A percentile compares a stretch with the other conserved stretches of the same genome.
phyloP scores from a whole-genome alignment of 2,888 invertebrate genomes.

The Tanypteryx hageni region DNA sequence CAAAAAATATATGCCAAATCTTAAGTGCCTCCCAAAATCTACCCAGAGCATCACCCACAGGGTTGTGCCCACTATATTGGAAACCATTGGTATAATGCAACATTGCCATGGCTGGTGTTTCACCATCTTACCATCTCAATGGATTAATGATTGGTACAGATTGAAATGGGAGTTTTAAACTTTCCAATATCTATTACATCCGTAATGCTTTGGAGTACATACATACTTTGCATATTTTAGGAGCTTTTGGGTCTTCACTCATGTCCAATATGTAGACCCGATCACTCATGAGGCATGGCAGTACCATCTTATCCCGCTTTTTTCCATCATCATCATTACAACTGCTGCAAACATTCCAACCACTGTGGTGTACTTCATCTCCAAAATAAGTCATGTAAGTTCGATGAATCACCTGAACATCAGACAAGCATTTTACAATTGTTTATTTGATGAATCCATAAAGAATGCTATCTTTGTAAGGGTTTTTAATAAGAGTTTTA shows the following conservation, averaged over 20 bases:
- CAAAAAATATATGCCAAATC: too few species aligned
- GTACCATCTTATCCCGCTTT: conserved; percentile 86
- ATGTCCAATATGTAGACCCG: conserved; percentile 91
- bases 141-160: not conserved
- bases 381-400: conserved; percentile 85
- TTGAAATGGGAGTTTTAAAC: not conserved
- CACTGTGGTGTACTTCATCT: conserved; percentile 96
- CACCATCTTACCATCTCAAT: not conserved
- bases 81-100: not conserved
- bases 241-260: conserved; percentile 83
- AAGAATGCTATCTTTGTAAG: too few species aligned
- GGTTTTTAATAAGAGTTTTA: too few species aligned
- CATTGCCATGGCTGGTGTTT: not conserved
- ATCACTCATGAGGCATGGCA: conserved; percentile 89
- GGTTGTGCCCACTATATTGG: too few species aligned
- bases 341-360: conserved; percentile 98
- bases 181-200: not conserved
- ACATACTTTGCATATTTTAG: conserved; percentile 84
- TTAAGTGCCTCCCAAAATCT: too few species aligned
- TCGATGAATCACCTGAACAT: conserved; percentile 89
- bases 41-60: too few species aligned
- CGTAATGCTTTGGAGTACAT: not conserved
- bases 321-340: conserved; percentile 81
- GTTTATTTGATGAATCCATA: too few species aligned
- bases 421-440: not conserved